Evolutionary conservation across 1,140 invertebrate genomes (phyloP).

Genomic region (Neodiprion virginianus): DNA sequence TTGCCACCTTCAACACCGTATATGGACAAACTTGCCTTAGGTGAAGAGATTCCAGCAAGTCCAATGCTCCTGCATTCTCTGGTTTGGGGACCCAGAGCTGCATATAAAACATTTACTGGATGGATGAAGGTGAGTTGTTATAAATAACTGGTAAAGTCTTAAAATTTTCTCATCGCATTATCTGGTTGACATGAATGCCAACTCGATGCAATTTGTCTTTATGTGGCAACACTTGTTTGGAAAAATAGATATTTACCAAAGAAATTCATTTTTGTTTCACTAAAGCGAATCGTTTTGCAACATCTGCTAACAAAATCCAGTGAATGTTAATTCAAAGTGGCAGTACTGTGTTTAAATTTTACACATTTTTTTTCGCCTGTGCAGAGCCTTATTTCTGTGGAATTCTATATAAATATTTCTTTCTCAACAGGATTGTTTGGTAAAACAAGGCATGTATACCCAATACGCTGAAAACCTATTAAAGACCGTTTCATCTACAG

Average conservation of each 20-base stretch:
- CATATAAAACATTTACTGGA: slow-evolving; percentile 69
- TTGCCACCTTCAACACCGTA: slow-evolving; percentile 89
- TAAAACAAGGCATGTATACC: slow-evolving; percentile 88
- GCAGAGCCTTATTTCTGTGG: not conserved
- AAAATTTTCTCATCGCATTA: no score
- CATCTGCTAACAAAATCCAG: no score
- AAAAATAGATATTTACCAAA: no score
- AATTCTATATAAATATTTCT: no score
- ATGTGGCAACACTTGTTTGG: no score
- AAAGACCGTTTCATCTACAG: slow-evolving; percentile 71
- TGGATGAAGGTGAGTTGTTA: slow-evolving; percentile 68
- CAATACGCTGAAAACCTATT: slow-evolving; percentile 81
- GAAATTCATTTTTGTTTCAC: no score
- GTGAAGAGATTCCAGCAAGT: slow-evolving; percentile 65
- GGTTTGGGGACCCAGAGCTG: slow-evolving; percentile 75
- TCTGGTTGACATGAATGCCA: no score
- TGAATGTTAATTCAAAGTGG: no score
- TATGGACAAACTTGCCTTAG: slow-evolving; percentile 78
- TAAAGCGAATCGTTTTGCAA: no score
- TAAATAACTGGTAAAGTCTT: no score
- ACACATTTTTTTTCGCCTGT: slow-evolving; percentile 6
- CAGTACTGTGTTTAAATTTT: not conserved
- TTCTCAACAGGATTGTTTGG: slow-evolving; percentile 73
- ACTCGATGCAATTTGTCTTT: no score
- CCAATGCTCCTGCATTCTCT: slow-evolving; percentile 74